phyloP scores from a whole-genome alignment of 1,140 invertebrate species.

The Asbolus verrucosus region DNA sequence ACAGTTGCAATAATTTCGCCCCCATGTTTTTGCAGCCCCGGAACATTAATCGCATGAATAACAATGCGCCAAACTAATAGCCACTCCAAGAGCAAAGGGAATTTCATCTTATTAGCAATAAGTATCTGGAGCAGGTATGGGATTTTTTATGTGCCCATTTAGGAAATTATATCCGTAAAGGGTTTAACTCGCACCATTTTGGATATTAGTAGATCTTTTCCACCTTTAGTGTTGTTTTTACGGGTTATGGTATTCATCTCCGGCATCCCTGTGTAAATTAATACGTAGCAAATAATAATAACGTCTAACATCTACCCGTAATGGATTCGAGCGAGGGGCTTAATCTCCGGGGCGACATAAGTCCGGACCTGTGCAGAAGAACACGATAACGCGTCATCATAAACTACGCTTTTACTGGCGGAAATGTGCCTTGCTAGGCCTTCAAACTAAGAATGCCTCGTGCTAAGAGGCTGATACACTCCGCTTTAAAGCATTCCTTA shows the following conservation, averaged over 20 bases:
- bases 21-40: conserved; percentile 22
- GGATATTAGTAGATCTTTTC: conserved; percentile 13
- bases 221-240: conserved; percentile 35
- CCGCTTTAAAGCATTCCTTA: conserved; percentile 38
- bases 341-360: conserved; percentile 36
- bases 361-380: conserved; percentile 37
- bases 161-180: neutral
- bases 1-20: conserved; percentile 27
- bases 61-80: conserved; percentile 20
- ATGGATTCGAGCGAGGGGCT: conserved; percentile 37
- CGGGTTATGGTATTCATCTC: conserved; percentile 29
- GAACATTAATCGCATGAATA: conserved; percentile 31
- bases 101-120: conserved; percentile 2
- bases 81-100: too few relatives aligned
- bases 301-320: conserved; percentile 33
- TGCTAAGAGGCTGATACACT: conserved; percentile 36
- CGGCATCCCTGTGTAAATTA: conserved; percentile 32
- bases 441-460: conserved; percentile 37
- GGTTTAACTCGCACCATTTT: conserved; percentile 12
- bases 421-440: conserved; percentile 37
- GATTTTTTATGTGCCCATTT: conserved; percentile 21
- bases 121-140: neutral
- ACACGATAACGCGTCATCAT: conserved; percentile 38
- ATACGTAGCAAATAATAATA: conserved; percentile 37
- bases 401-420: conserved; percentile 38